Base-by-base conservation (phyloP, 1,140 invertebrate genomes). In the Campoletis sonorensis region DNA sequence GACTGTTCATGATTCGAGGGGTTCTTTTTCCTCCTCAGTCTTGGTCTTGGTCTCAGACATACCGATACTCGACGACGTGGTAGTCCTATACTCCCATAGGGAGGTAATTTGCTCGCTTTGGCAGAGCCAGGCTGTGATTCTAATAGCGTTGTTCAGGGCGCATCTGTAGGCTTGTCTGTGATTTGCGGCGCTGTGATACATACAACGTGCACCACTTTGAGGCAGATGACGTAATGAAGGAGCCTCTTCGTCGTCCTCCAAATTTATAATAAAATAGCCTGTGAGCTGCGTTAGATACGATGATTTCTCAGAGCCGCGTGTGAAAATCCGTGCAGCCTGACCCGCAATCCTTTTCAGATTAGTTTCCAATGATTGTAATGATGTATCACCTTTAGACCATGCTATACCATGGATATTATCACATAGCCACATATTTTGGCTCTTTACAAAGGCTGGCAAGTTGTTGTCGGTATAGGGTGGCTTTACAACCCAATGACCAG, bases 221-320 rank as follows among this genome's bases (percentile, higher is more conserved):
- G 61, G 61, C 18, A 64, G 26, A 4, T 64, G n/a, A 64, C 23
- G n/a, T n/a, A 72, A 72, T 72, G 70, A 45, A n/a, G 70, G 70
- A 13, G 11, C 33, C 45, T 72, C 70, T 21, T 77, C 75, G 3
- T 77, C 75, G 15, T 77, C 75, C 61, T 77, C 75, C n/a, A 77
- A 26, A 64, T 77, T 77, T 77, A 77, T 77, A 58, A 77, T 77
- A 27, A 77, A 77, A 30, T 26, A 77, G 0, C 58, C 75, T 15
- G 51, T 77, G 51, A 77, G 30, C 15, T 58, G 8, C 4, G 75
- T 18, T 18, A 77, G 58, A 30, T 77, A 77, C 33, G 26, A 16
- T 23, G 75, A 27, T 77, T 77, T 77, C 13, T 58, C 75, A 27
- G 75, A 23, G 13, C 75, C 75, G 4, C 75, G 54, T 16, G 75